Conservation (phyloP, 2,888 invertebrate species). For the Heliconius ethilla region DNA sequence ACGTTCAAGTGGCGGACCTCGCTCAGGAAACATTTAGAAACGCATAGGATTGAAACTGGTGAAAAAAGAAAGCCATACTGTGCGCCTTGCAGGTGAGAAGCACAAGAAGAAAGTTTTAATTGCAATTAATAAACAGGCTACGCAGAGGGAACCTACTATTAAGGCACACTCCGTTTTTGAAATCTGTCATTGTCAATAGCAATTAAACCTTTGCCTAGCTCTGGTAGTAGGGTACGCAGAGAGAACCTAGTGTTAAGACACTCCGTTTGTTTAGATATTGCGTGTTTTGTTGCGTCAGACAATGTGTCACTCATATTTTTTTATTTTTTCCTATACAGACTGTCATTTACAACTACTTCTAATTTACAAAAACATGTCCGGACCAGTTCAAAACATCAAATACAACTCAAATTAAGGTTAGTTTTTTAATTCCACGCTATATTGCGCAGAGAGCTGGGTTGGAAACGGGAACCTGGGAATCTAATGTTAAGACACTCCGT, state of each 20-base stretch:
- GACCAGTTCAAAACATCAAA: constrained; percentile 73
- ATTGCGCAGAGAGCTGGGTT: not conserved
- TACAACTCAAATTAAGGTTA: constrained; percentile 69
- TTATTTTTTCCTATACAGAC: constrained; percentile 51
- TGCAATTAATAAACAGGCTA: not conserved
- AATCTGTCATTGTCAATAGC: too few relatives aligned
- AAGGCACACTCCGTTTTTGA: not conserved
- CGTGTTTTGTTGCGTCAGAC: too few relatives aligned
- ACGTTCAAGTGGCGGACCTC: constrained; percentile 72
- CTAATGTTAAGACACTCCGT: not conserved
- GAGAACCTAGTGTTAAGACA: not conserved
- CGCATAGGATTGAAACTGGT: constrained; percentile 67
- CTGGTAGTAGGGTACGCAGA: not conserved
- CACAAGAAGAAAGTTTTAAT: not conserved
- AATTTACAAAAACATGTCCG: constrained; percentile 72
- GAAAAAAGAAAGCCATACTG: constrained; percentile 70
- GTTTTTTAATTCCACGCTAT: not conserved
- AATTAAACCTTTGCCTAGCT: too few relatives aligned
- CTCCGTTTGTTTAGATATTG: too few relatives aligned
- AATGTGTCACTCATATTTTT: not conserved
- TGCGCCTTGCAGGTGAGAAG: constrained; percentile 65
- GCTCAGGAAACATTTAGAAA: constrained; percentile 67
- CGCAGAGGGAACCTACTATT: not conserved
- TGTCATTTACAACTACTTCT: constrained; percentile 66
- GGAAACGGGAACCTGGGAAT: not conserved